Base-by-base conservation (phyloP, 2,797 vertebrate species). In the Pristis pectinata region DNA sequence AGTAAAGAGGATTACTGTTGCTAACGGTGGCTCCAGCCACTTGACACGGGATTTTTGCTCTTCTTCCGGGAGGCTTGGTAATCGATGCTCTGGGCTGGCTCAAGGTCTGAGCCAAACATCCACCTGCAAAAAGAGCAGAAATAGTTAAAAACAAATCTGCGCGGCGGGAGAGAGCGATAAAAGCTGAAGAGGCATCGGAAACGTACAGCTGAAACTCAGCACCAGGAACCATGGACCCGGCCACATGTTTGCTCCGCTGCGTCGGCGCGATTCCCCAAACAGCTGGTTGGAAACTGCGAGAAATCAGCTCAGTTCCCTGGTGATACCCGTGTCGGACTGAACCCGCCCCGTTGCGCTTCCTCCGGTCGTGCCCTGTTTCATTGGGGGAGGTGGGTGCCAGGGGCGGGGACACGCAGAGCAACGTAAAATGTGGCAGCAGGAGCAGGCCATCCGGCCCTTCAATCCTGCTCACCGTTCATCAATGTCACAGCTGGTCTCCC, bases 61-160 rank as follows among this genome's bases (percentile, higher is more conserved):
- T 95, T 59, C 94, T 96, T 74, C 94, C 95, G 17, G 10, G 94
- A 83, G 3, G 93, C 79, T 95, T 95, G 41, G 79, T 95, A 94
- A 95, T 74, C 8, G 93, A 91, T 77, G n/a, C n/a, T 34, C 0
- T 0, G 24, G 3, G 5, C 44, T 93, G 92, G 30, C 3, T 44
- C 67, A 74, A 13, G 0, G 41, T 93, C 64, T 93, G 92, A 17
- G 92, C 67, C 44, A 27, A 72, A 72, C 67, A 44, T 30, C 41
- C 22, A 64, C 27, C 91, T 93, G 67, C 1, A 70, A 41, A 93
- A 93, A 93, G 17, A 93, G 41, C 41, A 93, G 8, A 93, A 9
- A 70, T 10, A 3, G 4, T 61, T 87, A 37, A n/a, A n/a, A n/a
- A n/a, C n/a, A 1, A 3, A 27, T 8, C 85, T 27, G 85, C 15